These are phyloP conservation scores for Chrysemys picta DNA, from an alignment of 2,113 vertebrate genomes.

Conservation along the genomic window DNA sequence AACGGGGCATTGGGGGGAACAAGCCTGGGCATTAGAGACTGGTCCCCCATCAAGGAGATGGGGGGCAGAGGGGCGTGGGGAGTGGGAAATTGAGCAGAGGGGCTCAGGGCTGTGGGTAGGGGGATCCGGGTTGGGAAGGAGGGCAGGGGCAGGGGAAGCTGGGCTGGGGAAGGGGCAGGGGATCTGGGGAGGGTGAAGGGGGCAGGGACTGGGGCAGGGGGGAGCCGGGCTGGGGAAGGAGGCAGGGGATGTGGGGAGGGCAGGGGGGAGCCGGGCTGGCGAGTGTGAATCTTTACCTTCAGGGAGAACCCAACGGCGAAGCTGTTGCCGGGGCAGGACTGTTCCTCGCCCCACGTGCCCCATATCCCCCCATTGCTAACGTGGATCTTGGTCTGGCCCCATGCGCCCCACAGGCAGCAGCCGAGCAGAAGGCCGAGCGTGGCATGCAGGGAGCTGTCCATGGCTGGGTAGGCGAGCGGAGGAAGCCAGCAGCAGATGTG, in stretches of 20 bases:
- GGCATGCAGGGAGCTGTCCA: neutral
- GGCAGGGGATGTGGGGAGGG: neutral
- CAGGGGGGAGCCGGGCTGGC: neutral
- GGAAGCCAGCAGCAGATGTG: neutral
- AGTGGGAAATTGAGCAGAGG: no score
- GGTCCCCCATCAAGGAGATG: neutral
- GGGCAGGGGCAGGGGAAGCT: no score
- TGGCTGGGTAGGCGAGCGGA: neutral
- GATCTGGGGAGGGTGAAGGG: neutral
- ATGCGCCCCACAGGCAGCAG: neutral
- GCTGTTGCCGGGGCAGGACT: constrained; percentile 45
- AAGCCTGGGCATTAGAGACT: no score
- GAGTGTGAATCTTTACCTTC: constrained; percentile 3
- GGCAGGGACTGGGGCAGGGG: neutral
- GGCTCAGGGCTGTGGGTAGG: neutral
- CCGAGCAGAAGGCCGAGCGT: neutral
- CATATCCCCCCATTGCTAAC: constrained; percentile 49
- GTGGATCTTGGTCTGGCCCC: neutral
- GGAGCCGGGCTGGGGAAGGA: neutral
- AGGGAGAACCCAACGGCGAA: constrained; percentile 56
- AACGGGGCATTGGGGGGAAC: neutral
- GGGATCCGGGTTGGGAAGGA: neutral
- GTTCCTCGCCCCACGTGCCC: constrained; percentile 46
- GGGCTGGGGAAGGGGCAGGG: neutral
- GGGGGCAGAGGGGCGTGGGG: no score